A percentile compares a stretch with the other conserved stretches of the same genome.
These are phyloP conservation scores for Phaedon cochleariae DNA, from an alignment of 2,888 invertebrate species.

Conservation along the genomic window DNA sequence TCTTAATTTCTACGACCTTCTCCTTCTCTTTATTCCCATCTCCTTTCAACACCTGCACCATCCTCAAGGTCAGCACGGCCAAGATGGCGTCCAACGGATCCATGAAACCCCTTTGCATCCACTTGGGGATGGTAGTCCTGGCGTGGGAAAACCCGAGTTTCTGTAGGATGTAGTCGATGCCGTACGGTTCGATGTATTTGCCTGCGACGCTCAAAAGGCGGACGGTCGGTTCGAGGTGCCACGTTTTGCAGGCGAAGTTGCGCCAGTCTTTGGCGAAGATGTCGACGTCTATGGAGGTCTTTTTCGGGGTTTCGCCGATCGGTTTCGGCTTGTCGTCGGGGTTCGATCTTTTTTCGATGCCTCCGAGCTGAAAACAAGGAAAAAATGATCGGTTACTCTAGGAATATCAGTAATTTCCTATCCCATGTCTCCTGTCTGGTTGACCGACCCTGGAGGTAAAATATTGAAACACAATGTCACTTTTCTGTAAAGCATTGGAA, in stretches of 20 bases:
- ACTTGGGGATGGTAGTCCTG: conserved; percentile 97
- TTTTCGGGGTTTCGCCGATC: conserved; percentile 47
- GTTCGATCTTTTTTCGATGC: conserved; percentile 48
- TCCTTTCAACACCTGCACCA: conserved; percentile 66
- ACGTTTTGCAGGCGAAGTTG: conserved; percentile 91
- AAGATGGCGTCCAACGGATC: conserved; percentile 95
- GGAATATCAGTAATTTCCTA: too few relatives aligned
- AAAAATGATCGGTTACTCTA: background rate
- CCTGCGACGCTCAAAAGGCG: conserved; percentile 71
- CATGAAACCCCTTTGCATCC: conserved; percentile 98
- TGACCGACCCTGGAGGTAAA: too few relatives aligned
- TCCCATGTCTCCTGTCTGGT: too few relatives aligned
- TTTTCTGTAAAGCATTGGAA: too few relatives aligned
- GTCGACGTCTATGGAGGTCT: conserved; percentile 64
- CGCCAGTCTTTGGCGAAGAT: conserved; percentile 86
- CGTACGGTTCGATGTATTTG: conserved; percentile 97
- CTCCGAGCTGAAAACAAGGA: conserved; percentile 45
- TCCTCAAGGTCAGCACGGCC: conserved; percentile 78
- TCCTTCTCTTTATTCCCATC: conserved; percentile 54
- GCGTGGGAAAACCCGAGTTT: conserved; percentile 98
- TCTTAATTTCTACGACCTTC: conserved; percentile 36
- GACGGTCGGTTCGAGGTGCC: conserved; percentile 96
- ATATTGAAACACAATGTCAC: too few relatives aligned
- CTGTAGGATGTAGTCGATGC: conserved; percentile 97
- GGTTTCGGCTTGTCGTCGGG: conserved; percentile 48